Evolutionary conservation across 1,140 invertebrate species (phyloP).

Genomic region (Brachionus plicatilis): DNA sequence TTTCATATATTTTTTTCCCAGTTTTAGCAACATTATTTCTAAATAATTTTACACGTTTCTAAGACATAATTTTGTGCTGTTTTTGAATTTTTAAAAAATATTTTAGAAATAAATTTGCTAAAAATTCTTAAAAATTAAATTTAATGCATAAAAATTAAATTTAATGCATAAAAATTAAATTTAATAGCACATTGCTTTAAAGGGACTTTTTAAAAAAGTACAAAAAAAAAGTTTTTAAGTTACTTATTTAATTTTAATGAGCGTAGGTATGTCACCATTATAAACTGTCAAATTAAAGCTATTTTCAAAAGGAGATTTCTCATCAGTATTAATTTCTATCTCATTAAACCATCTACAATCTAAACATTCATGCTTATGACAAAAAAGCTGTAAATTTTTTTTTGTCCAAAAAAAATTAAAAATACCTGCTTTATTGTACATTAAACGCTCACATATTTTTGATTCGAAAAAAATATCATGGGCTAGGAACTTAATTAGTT

Average conservation of each 20-base stretch:
- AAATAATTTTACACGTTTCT: neutral
- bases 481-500: too few relatives aligned
- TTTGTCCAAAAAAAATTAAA: too few relatives aligned
- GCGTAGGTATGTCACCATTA: neutral
- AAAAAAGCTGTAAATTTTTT: too few relatives aligned
- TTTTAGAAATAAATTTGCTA: neutral
- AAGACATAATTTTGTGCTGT: neutral
- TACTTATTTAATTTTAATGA: neutral
- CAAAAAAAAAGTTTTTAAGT: neutral
- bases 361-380: too few relatives aligned
- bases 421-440: too few relatives aligned
- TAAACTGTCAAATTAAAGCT: neutral
- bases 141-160: neutral
- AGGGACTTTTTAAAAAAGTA: neutral
- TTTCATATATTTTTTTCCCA: too few relatives aligned
- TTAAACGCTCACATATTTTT: too few relatives aligned
- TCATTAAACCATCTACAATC: neutral
- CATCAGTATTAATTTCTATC: neutral
- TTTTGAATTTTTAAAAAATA: neutral
- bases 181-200: neutral
- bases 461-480: too few relatives aligned
- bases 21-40: too few relatives aligned
- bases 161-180: neutral
- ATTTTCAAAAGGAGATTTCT: neutral
- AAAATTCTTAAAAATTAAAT: neutral